These are phyloP conservation scores for Vidua macroura DNA, from an alignment of 2,113 vertebrate species.

Conservation along the genomic window DNA sequence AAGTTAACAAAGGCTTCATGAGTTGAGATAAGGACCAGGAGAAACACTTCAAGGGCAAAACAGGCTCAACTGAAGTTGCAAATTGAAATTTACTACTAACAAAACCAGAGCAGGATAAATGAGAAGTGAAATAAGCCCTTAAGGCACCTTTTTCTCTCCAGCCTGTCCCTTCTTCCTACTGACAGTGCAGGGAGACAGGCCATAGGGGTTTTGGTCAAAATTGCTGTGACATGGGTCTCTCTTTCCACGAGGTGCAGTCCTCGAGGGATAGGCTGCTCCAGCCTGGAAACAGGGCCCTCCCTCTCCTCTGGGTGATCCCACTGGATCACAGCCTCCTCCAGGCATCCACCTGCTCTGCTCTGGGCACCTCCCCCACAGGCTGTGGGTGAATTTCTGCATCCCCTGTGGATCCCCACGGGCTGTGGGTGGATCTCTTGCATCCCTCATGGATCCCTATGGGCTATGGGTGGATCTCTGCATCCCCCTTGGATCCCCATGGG, in stretches of 20 bases:
- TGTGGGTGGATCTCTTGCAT: neutral
- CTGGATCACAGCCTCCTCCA: neutral
- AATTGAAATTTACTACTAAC: neutral
- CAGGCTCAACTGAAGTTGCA: neutral
- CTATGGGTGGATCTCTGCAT: neutral
- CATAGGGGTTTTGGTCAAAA: neutral
- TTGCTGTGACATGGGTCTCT: neutral
- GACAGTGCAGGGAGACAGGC: neutral
- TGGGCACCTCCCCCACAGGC: neutral
- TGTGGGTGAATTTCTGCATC: neutral
- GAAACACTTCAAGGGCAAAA: neutral
- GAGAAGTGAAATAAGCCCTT: neutral
- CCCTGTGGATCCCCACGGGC: neutral
- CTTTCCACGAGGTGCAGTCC: neutral
- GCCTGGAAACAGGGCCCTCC: neutral
- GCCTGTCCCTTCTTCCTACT: neutral
- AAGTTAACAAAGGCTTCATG: neutral
- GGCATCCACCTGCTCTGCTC: fast-evolving
- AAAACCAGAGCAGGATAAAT: neutral
- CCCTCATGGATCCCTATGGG: fast-evolving
- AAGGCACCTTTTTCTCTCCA: no score
- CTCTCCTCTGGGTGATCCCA: neutral
- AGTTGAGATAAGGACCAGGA: neutral
- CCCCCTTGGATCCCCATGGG: neutral
- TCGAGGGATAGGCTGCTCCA: neutral